Percentiles rank a stretch among this genome's conserved stretches.
phyloP scores from a whole-genome alignment of 2,113 vertebrate species.

The Pipra filicauda region DNA sequence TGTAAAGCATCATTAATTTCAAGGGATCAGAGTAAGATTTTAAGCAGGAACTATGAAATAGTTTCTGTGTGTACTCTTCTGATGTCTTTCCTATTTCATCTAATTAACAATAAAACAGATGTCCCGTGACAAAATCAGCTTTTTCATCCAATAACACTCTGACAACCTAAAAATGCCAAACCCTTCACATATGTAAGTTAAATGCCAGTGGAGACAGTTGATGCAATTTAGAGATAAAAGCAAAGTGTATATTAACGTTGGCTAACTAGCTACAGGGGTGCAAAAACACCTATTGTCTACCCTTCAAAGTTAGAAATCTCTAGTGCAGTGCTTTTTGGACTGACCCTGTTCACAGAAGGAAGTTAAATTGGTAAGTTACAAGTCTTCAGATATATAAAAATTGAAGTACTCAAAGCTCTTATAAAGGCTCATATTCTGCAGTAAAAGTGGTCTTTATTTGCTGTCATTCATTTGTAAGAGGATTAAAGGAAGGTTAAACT shows the following conservation, averaged over 20 bases:
- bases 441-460: not conserved
- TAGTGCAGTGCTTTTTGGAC: not conserved
- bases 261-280: conserved; percentile 56
- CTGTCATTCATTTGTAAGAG: not conserved
- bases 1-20: conserved; percentile 69
- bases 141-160: conserved; percentile 70
- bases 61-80: conserved; percentile 61
- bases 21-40: conserved; percentile 51
- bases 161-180: conserved; percentile 75
- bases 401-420: not conserved
- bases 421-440: not conserved
- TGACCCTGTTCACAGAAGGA: not conserved
- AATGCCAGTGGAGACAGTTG: conserved; percentile 73
- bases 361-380: not conserved
- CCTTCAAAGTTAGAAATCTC: not conserved
- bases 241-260: conserved; percentile 67
- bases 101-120: conserved; percentile 82
- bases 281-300: not conserved
- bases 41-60: conserved; percentile 66
- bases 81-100: conserved; percentile 69
- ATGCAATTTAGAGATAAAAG: conserved; percentile 71
- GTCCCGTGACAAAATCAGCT: conserved; percentile 69
- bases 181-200: conserved; percentile 73
- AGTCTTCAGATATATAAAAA: not conserved
- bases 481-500: not conserved